Base-by-base conservation (phyloP, 2,888 invertebrate species). In the Flabesymbios commensalis region DNA sequence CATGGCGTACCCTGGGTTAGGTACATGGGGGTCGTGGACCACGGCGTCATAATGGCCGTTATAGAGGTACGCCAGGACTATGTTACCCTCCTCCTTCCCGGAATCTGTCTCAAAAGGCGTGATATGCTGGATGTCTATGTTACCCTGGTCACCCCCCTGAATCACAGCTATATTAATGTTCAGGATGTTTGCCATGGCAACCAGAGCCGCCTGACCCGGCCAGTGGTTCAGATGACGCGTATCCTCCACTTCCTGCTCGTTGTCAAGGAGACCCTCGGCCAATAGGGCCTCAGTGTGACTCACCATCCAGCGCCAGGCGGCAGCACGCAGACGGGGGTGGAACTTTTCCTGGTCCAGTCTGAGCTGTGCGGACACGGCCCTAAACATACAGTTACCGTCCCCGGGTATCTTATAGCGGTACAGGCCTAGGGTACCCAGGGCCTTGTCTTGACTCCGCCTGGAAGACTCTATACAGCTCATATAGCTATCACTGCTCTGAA, bases 371-470 rank as follows among this genome's bases (percentile, higher is more conserved):
- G 65, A 58, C 3, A 65, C 62, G 2, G 65, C 65, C 2, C 65
- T 49, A 36, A 62, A 65, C 43, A 65, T 43, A 39, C 65, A 65
- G 53, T 65, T 65, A 33, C 65, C 65, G 36, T 65, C 65, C 5
- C 57, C 62, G 2, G 65, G 62, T 10, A 65, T 62, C 3, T 45
- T 36, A 53, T 62, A 65, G 24, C 65, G 58, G 29, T 65, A 45
- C 19, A 65, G 53, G 1, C 65, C 56, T 3, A 62, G 59, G 4
- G 55, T 52, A 17, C n/a, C 7, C 17, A 65, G 42, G 3, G 61
- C 62, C 14, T 33, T 29, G 48, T 65, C 65, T 32, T 65, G 65
- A 28, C 47, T 52, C n/a, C 26, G 39, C 17, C 58, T 33, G 10
- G 58, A 49, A 19, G 22, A 14, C 31, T 57, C 47, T 14, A 57